Evolutionary conservation across 2,888 invertebrate species (phyloP).

Genomic region (Leucania comma): DNA sequence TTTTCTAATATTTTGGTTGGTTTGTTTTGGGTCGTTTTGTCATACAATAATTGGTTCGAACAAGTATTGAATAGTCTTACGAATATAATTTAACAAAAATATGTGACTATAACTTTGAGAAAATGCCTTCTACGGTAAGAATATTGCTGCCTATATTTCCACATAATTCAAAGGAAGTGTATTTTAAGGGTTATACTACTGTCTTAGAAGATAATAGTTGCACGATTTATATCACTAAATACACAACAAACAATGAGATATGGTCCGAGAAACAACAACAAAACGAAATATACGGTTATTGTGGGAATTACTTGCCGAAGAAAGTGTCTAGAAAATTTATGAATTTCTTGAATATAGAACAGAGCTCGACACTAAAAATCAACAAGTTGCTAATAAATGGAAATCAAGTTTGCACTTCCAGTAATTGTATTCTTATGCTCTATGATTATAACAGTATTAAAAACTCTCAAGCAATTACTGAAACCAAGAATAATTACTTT

Average conservation of each 20-base stretch:
- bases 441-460: conserved; percentile 81
- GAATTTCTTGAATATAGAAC: conserved; percentile 70
- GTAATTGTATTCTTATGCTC: conserved; percentile 76
- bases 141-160: conserved; percentile 76
- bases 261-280: conserved; percentile 57
- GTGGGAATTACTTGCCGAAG: conserved; percentile 54
- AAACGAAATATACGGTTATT: conserved; percentile 75
- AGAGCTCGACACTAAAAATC: conserved; percentile 63
- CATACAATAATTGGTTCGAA: not conserved
- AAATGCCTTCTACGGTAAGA: conserved; percentile 62
- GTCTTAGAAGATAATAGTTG: conserved; percentile 54
- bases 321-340: conserved; percentile 47
- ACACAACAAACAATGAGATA: conserved; percentile 56
- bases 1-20: too few species aligned
- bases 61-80: not conserved
- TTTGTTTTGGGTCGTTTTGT: conserved; percentile 16
- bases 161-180: conserved; percentile 64
- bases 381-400: conserved; percentile 73
- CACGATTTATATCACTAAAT: conserved; percentile 79
- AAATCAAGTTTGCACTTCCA: conserved; percentile 59
- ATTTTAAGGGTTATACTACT: conserved; percentile 76
- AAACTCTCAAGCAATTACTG: conserved; percentile 79
- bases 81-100: not conserved
- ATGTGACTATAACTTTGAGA: not conserved
- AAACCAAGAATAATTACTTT: conserved; percentile 75